phyloP scores from a whole-genome alignment of 2,113 vertebrate genomes.

The Clarias macrocephalus region DNA sequence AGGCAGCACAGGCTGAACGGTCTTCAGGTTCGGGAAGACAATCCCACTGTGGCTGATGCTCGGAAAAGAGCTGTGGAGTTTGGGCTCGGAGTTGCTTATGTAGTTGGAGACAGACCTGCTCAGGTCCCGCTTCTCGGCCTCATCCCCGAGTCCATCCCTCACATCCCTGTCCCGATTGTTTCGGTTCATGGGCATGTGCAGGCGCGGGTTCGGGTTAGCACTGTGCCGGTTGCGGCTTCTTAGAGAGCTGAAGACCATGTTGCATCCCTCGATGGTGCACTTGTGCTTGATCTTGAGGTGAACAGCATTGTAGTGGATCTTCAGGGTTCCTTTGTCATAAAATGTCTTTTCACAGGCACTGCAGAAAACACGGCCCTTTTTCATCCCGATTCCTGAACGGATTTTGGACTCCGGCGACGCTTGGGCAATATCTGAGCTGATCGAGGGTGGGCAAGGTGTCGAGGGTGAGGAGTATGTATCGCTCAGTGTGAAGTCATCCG shows the following conservation, averaged over 20 bases:
- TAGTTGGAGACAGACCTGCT: constrained; percentile 78
- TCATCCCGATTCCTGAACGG: constrained; percentile 74
- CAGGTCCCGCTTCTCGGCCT: constrained; percentile 75
- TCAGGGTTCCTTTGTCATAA: constrained; percentile 97
- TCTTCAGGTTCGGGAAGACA: constrained; percentile 93
- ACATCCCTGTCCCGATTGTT: constrained; percentile 95
- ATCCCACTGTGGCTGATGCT: constrained; percentile 83
- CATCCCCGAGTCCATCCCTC: constrained; percentile 70
- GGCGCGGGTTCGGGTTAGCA: constrained; percentile 94
- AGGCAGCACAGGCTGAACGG: constrained; percentile 93
- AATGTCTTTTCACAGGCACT: constrained; percentile 97
- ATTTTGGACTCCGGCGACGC: constrained; percentile 82
- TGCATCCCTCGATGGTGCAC: constrained; percentile 95
- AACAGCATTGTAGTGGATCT: constrained; percentile 98
- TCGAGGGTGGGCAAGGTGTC: constrained; percentile 74
- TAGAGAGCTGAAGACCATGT: constrained; percentile 97
- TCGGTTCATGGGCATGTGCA: constrained; percentile 98
- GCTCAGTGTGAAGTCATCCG: constrained; percentile 78
- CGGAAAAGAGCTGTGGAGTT: constrained; percentile 74
- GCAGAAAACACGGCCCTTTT: constrained; percentile 94
- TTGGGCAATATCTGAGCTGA: constrained; percentile 81
- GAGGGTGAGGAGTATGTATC: constrained; percentile 79
- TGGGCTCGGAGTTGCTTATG: constrained; percentile 77
- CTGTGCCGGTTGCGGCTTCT: constrained; percentile 96
- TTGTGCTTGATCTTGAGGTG: constrained; percentile 99